phyloP scores from a whole-genome alignment of 2,888 invertebrate genomes.

The Drosophila falleni region DNA sequence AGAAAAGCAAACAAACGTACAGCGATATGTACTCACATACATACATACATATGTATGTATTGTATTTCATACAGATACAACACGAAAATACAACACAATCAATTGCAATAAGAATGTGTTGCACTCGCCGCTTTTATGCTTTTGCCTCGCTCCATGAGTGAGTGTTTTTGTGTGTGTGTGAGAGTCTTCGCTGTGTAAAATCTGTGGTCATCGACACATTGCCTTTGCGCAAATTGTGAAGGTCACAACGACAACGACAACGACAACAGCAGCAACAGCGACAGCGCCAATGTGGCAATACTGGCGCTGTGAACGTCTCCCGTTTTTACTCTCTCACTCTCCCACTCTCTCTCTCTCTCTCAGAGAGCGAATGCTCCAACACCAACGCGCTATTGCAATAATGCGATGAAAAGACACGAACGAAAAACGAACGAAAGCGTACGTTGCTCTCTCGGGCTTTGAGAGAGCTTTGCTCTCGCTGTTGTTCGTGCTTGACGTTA shows the following conservation, averaged over 20 bases:
- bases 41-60: neutral
- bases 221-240: constrained; percentile 86
- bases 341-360: too few relatives aligned
- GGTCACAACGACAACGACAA: constrained; percentile 85
- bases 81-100: constrained; percentile 49
- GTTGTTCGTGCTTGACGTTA: constrained; percentile 11
- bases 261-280: constrained; percentile 52
- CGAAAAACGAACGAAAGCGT: constrained; percentile 63
- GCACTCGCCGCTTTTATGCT: constrained; percentile 76
- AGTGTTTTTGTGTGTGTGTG: constrained; percentile 51
- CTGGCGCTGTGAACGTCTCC: constrained; percentile 40
- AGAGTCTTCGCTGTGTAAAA: constrained; percentile 70
- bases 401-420: constrained; percentile 43
- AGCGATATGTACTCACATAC: constrained; percentile 4
- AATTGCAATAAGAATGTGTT: constrained; percentile 77
- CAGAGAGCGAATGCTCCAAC: constrained; percentile 22
- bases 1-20: constrained; percentile 48
- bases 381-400: constrained; percentile 65
- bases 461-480: constrained; percentile 17
- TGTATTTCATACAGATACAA: neutral
- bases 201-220: constrained; percentile 86
- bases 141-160: constrained; percentile 50
- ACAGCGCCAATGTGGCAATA: constrained; percentile 70
- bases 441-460: constrained; percentile 64
- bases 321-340: constrained; percentile 28